Evolutionary conservation across 2,888 invertebrate species (phyloP).

Genomic region (Dicranocentrus wangi): DNA sequence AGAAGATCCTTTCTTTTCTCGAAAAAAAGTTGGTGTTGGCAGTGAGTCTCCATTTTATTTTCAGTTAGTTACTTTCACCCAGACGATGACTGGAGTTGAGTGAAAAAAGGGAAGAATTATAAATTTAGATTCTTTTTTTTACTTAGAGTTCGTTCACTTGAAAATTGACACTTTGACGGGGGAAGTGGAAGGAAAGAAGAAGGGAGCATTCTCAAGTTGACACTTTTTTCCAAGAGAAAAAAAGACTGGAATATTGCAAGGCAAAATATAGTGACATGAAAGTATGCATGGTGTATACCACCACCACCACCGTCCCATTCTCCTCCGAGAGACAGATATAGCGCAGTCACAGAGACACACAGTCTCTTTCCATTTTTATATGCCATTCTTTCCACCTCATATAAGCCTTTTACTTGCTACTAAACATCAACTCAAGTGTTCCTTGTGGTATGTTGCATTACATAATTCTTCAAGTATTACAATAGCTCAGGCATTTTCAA

Average conservation of each 20-base stretch:
- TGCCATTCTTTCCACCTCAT: constrained; percentile 28
- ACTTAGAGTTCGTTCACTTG: constrained; percentile 69
- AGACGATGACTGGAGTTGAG: constrained; percentile 8
- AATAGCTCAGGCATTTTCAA: constrained; percentile 42
- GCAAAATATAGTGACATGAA: constrained; percentile 24
- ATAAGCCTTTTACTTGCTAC: constrained; percentile 20
- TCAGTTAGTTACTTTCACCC: constrained; percentile 20
- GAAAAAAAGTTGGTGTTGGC: constrained; percentile 19
- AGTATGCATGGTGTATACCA: constrained; percentile 26
- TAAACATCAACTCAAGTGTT: constrained; percentile 47
- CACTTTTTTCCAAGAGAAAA: constrained; percentile 41
- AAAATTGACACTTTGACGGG: constrained; percentile 72
- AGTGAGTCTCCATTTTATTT: constrained; percentile 1
- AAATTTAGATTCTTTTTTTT: constrained; percentile 69
- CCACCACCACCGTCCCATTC: too few species aligned
- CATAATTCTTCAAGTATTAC: constrained; percentile 52
- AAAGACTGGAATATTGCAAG: constrained; percentile 8
- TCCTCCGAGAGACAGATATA: too few species aligned
- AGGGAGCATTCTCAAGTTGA: constrained; percentile 54
- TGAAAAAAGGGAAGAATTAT: constrained; percentile 64
- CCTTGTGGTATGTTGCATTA: constrained; percentile 58
- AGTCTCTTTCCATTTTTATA: constrained; percentile 20
- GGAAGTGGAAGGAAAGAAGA: constrained; percentile 56
- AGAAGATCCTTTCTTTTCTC: not conserved
- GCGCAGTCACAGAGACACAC: not conserved